phyloP scores from a whole-genome alignment of 2,113 vertebrate genomes.

The Eidolon helvum region DNA sequence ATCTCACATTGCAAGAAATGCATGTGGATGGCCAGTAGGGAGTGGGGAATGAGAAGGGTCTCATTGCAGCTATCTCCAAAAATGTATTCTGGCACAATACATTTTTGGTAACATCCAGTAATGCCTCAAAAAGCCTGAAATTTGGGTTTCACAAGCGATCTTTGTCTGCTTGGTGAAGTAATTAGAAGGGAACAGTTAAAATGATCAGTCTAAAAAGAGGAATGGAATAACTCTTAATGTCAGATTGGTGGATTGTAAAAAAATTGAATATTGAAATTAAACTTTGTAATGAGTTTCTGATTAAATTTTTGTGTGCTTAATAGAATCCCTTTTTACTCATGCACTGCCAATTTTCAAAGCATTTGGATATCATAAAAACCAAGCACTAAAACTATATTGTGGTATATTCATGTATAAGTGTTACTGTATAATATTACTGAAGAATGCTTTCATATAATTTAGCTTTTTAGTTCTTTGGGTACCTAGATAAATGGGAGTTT shows the following conservation, averaged over 20 bases:
- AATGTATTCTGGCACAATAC: not conserved
- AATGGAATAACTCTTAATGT: not conserved
- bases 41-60: too few species aligned
- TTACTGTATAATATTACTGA: not conserved
- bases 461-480: not conserved
- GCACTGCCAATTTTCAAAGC: not conserved
- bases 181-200: not conserved
- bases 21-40: not conserved
- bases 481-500: not conserved
- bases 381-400: not conserved
- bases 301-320: not conserved
- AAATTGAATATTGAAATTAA: slow-evolving; percentile 15
- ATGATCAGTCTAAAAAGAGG: not conserved
- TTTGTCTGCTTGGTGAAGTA: not conserved
- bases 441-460: not conserved
- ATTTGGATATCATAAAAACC: not conserved
- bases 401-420: not conserved
- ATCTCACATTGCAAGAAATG: not conserved
- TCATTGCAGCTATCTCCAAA: not conserved
- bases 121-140: not conserved
- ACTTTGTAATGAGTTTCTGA: slow-evolving; percentile 17
- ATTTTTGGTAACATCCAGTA: not conserved
- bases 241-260: not conserved
- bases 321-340: not conserved
- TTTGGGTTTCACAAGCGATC: not conserved